These are phyloP conservation scores for Meles meles DNA, from an alignment of 2,113 vertebrate species.

Conservation along the genomic window DNA sequence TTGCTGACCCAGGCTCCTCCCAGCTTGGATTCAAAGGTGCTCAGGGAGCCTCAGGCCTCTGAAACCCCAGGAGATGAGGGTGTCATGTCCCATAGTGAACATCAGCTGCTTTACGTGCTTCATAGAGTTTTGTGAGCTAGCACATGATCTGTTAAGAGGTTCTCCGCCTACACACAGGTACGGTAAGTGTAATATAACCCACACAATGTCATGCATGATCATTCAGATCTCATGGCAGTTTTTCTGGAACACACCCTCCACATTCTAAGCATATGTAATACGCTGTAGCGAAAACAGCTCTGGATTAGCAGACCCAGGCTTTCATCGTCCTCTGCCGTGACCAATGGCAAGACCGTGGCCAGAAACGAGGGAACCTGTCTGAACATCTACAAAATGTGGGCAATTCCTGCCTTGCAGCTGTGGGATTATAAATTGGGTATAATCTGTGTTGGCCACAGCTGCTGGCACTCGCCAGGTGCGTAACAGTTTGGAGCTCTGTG, in stretches of 20 bases:
- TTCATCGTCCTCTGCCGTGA: not conserved
- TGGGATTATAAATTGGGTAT: not conserved
- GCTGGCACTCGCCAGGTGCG: not conserved
- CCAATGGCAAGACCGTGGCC: not conserved
- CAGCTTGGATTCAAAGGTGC: not conserved
- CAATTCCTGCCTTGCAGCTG: not conserved
- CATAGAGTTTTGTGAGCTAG: not conserved
- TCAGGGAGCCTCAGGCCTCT: not conserved
- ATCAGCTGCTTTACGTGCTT: not conserved
- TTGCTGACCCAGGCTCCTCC: not conserved
- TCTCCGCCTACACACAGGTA: not conserved
- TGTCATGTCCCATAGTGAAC: not conserved
- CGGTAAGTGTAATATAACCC: not conserved
- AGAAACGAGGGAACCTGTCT: not conserved
- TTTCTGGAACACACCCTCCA: not conserved
- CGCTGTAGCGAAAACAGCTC: not conserved
- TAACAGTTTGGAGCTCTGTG: not conserved
- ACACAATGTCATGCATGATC: not conserved
- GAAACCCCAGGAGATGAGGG: not conserved
- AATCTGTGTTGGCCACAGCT: not conserved
- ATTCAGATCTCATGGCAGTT: not conserved
- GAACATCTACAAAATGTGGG: not conserved
- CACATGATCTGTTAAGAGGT: not conserved
- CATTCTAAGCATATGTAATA: not conserved
- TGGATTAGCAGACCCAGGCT: not conserved